Evolutionary conservation across 2,888 invertebrate genomes (phyloP), one percentile per base, ranked within the genome.

Genomic region (Diachrysia chrysitis): DNA sequence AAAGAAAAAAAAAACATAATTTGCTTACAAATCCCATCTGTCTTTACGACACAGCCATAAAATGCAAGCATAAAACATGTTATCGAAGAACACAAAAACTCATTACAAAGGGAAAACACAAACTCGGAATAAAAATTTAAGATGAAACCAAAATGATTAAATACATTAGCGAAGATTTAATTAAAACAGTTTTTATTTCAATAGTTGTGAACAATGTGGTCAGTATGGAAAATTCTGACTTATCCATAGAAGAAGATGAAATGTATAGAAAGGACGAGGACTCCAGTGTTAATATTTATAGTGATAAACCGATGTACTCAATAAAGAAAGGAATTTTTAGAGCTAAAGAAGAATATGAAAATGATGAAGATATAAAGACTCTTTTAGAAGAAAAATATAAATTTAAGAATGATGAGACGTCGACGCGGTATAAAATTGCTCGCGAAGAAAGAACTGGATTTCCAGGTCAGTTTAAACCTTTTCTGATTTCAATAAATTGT

Each of bases 341-440:
- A 59, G 29, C 65, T 0, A 58, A 32, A 6, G 70, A 69, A 2
- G 37, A 55, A 12, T 48, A 59, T 0, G 79, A 85, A 4, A 78
- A 81, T 21, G 82, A 83, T 14, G 86, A 89, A 58, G 80, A 84
- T 14, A 88, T 94, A 1, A 92, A 92, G 61, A 72, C 80, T 0
- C 68, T 93, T 10, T 66, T 95, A 0, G 94, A 95, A 84, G 90
- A 93, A 29, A 93, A 90, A 62, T 94, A 94, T 72, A 93, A 86
- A 73, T 95, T 95, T 77, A 86, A 74, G 42, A 94, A 93, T 78
- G 92, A 93, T 76, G 90, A 90, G 61, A 86, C 73, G 0, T 90
- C 93, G 0, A 94, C 87, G 0, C 88, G 95, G 37, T 95, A 83
- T 66, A 89, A 82, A 46, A 86, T 94, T 6, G 73, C 89, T 1